Percentiles rank a stretch among this genome's conserved stretches.
phyloP scores from a whole-genome alignment of 2,113 vertebrate species.

The Gallinago jamesoni region DNA sequence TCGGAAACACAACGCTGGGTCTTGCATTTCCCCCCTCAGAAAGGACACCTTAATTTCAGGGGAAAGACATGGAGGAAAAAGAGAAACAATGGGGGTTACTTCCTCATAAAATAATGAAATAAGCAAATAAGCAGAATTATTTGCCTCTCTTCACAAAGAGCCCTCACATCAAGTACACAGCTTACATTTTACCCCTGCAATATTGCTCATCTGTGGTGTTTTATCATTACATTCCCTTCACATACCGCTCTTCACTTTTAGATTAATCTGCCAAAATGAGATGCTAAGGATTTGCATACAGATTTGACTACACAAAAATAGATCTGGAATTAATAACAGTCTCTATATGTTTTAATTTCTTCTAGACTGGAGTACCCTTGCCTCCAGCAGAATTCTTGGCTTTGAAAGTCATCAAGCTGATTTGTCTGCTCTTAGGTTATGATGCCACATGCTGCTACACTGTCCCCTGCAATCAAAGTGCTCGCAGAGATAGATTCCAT shows the following conservation, averaged over 20 bases:
- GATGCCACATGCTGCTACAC: conserved; percentile 85
- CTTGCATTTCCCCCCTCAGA: neutral
- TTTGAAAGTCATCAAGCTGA: conserved; percentile 89
- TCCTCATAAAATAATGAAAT: conserved; percentile 46
- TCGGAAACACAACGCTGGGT: neutral
- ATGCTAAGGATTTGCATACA: conserved; percentile 88
- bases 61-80: neutral
- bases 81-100: neutral
- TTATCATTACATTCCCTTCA: conserved; percentile 78
- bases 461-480: conserved; percentile 86
- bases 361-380: conserved; percentile 85
- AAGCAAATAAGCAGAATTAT: conserved; percentile 51
- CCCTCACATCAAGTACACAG: conserved; percentile 31
- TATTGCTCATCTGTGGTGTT: conserved; percentile 63
- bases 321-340: conserved; percentile 86
- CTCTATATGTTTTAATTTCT: conserved; percentile 88
- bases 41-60: neutral
- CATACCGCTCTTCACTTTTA: conserved; percentile 75
- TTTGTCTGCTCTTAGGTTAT: conserved; percentile 85
- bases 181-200: conserved; percentile 34
- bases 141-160: conserved; percentile 45
- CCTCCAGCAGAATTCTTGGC: conserved; percentile 83
- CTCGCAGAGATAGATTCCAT: conserved; percentile 78
- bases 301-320: conserved; percentile 89
- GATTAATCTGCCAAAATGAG: conserved; percentile 85